Conservation (phyloP, 1,140 invertebrate species). For the Atta cephalotes region DNA sequence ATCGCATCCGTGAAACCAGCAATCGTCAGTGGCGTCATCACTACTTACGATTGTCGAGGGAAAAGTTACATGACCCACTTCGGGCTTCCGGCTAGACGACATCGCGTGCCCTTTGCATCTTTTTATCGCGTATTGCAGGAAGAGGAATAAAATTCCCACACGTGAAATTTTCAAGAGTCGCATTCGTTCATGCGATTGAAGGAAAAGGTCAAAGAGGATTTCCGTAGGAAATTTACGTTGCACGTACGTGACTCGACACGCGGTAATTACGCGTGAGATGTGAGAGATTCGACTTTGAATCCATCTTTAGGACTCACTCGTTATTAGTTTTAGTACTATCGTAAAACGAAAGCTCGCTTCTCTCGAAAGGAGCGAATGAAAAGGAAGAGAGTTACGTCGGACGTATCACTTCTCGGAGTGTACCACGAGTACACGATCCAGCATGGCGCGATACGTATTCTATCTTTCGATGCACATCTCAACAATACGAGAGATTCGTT, state of each 20-base stretch:
- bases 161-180: neutral
- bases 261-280: neutral
- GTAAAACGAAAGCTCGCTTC: neutral
- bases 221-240: conserved; percentile 2
- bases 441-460: conserved; percentile 40
- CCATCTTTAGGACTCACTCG: neutral
- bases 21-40: neutral
- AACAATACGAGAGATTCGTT: neutral
- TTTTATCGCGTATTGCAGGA: neutral
- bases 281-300: neutral
- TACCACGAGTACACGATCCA: conserved; percentile 43
- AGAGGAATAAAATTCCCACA: neutral
- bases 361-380: neutral
- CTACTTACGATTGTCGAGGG: neutral
- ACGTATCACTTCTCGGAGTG: neutral
- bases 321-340: neutral
- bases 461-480: conserved; percentile 30
- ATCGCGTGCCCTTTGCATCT: neutral
- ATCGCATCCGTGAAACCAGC: neutral
- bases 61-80: conserved; percentile 67
- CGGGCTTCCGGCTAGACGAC: neutral
- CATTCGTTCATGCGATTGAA: neutral
- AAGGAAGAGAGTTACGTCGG: neutral
- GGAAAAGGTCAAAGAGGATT: conserved; percentile 14
- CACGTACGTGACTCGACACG: conserved; percentile 8